Conservation (phyloP, 2,797 vertebrate genomes). For the Vireo griseus region DNA sequence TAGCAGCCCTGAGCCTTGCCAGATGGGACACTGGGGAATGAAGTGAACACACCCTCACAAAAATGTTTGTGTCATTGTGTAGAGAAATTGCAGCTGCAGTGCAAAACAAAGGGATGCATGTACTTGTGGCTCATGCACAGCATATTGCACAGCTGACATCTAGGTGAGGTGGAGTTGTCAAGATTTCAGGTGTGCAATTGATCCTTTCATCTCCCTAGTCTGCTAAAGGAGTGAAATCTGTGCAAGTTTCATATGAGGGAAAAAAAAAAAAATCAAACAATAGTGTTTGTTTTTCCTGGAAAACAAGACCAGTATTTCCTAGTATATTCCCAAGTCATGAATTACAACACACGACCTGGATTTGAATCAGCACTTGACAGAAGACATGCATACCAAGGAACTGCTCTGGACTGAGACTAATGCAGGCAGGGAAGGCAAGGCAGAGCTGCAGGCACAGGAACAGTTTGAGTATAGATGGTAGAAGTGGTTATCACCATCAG, state of each 20-base stretch:
- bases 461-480: neutral
- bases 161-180: neutral
- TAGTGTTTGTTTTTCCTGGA: neutral
- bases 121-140: neutral
- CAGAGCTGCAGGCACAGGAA: neutral
- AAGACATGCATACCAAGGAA: neutral
- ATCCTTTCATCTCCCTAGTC: neutral
- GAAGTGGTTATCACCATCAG: neutral
- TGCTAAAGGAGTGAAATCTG: neutral
- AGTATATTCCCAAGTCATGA: neutral
- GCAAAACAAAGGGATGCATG: neutral
- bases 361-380: neutral
- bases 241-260: neutral
- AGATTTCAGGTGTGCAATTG: neutral
- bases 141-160: neutral
- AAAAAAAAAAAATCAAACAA: neutral
- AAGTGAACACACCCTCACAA: neutral
- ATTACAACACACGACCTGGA: neutral
- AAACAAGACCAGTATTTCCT: neutral
- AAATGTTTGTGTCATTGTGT: neutral
- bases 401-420: neutral
- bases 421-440: neutral
- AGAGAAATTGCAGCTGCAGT: slow-evolving; percentile 19
- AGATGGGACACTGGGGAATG: slow-evolving; percentile 13
- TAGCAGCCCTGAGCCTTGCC: neutral